Conservation (phyloP, 1,140 invertebrate genomes). For the Euglossa dilemma region DNA sequence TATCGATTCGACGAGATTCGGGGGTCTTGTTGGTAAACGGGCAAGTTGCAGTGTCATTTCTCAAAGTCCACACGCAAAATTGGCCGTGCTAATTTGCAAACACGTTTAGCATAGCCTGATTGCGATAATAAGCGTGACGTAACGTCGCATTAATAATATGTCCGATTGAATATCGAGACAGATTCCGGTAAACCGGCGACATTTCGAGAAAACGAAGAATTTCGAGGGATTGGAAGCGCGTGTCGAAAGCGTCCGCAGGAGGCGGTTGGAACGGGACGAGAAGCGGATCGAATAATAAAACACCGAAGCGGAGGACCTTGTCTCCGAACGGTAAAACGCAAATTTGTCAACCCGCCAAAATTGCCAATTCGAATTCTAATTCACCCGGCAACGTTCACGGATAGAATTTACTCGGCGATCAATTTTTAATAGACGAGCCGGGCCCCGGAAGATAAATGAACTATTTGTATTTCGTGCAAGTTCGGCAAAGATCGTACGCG, state of each 20-base stretch:
- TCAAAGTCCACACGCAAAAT: not conserved
- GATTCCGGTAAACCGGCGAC: not conserved
- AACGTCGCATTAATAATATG: not conserved
- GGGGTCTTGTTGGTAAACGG: too few relatives aligned
- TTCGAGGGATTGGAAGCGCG: not conserved
- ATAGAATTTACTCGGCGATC: not conserved
- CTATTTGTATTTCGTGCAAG: constrained; percentile 9
- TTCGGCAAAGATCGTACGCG: constrained; percentile 1
- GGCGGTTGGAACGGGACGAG: not conserved
- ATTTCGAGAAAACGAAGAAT: not conserved
- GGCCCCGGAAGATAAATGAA: not conserved
- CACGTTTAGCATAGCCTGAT: not conserved
- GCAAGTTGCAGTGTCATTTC: not conserved
- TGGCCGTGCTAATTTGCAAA: not conserved
- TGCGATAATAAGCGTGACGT: not conserved
- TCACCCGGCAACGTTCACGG: not conserved
- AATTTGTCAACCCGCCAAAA: not conserved
- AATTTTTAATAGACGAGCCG: not conserved
- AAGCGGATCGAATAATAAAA: not conserved
- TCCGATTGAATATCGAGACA: not conserved
- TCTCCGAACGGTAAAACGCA: not conserved
- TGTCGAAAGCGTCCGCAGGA: not conserved
- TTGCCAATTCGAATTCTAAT: constrained; percentile 5
- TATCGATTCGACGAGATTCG: fast-evolving
- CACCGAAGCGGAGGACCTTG: not conserved